phyloP scores from a whole-genome alignment of 1,140 invertebrate genomes.

The Trichoplusia ni region DNA sequence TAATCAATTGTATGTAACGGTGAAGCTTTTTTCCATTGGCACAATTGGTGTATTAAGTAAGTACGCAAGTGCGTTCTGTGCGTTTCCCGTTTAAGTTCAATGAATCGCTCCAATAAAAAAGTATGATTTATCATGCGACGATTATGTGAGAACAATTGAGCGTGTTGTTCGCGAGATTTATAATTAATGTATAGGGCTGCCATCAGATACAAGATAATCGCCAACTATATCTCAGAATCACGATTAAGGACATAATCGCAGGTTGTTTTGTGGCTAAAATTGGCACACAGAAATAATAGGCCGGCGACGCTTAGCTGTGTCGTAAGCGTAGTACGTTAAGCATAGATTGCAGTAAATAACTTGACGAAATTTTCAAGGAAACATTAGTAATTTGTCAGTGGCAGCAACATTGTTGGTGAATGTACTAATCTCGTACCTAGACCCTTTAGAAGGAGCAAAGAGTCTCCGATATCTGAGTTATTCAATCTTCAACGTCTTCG shows the following conservation, averaged over 20 bases:
- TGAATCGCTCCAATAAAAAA: conserved; percentile 19
- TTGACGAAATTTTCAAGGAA: no score
- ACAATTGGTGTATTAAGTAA: conserved; percentile 18
- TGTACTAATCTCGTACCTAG: no score
- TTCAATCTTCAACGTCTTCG: no score
- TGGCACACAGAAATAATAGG: no score
- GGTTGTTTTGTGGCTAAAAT: neutral
- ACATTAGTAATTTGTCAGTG: no score
- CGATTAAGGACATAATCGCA: conserved; percentile 2
- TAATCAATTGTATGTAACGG: conserved; percentile 10
- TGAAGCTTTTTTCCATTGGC: neutral
- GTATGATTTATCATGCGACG: conserved; percentile 25
- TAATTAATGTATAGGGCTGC: neutral
- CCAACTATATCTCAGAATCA: conserved; percentile 16
- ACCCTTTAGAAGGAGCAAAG: no score
- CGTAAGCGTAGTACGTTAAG: no score
- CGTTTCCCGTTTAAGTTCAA: conserved; percentile 11
- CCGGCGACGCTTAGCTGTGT: neutral
- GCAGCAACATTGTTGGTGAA: no score
- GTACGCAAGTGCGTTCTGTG: neutral
- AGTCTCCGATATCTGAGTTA: no score
- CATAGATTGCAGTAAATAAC: no score
- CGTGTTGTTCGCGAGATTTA: conserved; percentile 13
- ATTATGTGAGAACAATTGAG: conserved; percentile 31
- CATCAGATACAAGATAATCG: neutral